A percentile compares a stretch with the other conserved stretches of the same genome.
These are phyloP conservation scores for Cardiocondyla obscurior DNA, from an alignment of 1,140 invertebrate genomes.

Conservation along the genomic window DNA sequence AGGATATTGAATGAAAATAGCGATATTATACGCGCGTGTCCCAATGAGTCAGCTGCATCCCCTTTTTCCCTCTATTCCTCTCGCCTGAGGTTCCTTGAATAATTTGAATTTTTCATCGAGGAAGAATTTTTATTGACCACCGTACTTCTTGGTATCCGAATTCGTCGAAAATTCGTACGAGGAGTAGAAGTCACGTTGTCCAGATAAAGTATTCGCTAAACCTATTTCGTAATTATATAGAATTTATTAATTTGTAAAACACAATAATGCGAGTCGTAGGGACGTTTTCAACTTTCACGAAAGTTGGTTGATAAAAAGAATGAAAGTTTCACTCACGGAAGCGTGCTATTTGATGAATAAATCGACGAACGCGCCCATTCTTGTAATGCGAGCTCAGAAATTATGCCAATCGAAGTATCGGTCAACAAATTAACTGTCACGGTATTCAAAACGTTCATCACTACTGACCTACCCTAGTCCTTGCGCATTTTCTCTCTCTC, in stretches of 20 bases:
- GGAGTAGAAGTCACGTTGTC: background rate
- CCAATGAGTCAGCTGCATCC: background rate
- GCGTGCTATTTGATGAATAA: background rate
- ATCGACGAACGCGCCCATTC: background rate
- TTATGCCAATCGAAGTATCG: background rate
- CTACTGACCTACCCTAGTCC: constrained; percentile 25
- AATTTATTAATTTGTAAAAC: background rate
- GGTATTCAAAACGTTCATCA: constrained; percentile 13
- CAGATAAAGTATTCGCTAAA: background rate
- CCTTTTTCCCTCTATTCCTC: background rate
- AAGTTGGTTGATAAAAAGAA: too few relatives aligned
- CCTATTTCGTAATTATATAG: background rate
- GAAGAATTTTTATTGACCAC: background rate
- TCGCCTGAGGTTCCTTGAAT: background rate
- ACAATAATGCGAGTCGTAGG: background rate
- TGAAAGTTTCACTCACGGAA: background rate
- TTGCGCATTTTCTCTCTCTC: too few relatives aligned
- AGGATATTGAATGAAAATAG: background rate
- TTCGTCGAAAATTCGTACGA: background rate
- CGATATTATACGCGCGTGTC: background rate
- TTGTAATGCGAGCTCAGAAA: background rate
- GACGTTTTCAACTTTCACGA: too few relatives aligned
- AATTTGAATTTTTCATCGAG: constrained; percentile 3
- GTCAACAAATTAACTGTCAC: constrained; percentile 11
- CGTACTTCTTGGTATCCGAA: background rate